A percentile compares a stretch with the other conserved stretches of the same genome.
phyloP scores from a whole-genome alignment of 2,888 invertebrate genomes.

The Thysanoteuthis rhombus region DNA sequence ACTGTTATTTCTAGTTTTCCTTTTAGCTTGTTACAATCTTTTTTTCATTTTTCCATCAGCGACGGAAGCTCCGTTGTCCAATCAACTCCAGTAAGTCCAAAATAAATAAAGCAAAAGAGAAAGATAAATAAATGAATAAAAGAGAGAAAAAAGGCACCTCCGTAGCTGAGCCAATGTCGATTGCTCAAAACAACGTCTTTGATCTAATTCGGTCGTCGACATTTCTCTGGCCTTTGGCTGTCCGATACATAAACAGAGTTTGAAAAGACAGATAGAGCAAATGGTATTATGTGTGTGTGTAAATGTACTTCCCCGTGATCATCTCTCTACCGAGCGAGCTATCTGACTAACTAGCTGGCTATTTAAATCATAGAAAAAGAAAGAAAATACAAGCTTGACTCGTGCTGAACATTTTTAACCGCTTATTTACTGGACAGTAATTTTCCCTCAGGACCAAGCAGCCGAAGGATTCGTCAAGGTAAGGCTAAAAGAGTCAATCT shows the following conservation, averaged over 20 bases:
- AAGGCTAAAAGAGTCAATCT: not conserved
- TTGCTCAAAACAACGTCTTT: not conserved
- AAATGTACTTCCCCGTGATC: not conserved
- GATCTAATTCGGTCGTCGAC: conserved; percentile 12
- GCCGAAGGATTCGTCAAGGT: not conserved
- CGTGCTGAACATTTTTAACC: not conserved
- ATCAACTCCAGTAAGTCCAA: not conserved
- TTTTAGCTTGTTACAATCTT: not conserved
- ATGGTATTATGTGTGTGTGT: not conserved
- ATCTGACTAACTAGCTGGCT: not conserved
- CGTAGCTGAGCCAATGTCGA: conserved; percentile 12
- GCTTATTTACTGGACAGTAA: not conserved
- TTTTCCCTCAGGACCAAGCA: not conserved
- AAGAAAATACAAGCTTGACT: not conserved
- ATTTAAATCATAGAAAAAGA: not conserved
- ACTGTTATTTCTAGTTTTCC: too few relatives aligned
- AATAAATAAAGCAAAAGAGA: not conserved
- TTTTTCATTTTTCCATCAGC: not conserved
- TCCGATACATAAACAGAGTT: not conserved
- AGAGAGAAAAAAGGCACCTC: not conserved
- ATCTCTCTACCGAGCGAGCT: not conserved
- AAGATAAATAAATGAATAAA: not conserved
- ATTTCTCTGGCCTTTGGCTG: conserved; percentile 12
- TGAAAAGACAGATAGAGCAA: not conserved
- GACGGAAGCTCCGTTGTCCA: not conserved